Base-by-base conservation (phyloP, 2,888 invertebrate species). In the Lumbricus terrestris region DNA sequence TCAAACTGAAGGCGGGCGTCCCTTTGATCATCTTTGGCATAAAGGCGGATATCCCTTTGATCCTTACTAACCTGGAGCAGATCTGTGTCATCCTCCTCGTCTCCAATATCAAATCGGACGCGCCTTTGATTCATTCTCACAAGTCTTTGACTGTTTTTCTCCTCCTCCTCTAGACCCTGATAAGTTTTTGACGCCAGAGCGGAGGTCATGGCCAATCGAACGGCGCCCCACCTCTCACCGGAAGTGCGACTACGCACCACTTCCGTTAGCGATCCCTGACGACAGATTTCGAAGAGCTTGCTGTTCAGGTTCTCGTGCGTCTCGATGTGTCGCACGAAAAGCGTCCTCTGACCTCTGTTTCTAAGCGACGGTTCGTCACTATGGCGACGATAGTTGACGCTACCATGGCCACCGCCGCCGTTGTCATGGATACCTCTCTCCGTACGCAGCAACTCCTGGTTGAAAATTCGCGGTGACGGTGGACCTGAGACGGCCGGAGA, bases 241-340 rank as follows among this genome's bases (percentile, higher is more conserved):
- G 85, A 85, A 85, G 34, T 35, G 85, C 85, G 85, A 18, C 35
- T 8, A 23, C 35, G 1, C 18, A 13, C n/a, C 20, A 34, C 85
- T 1, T 35, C 85, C 85, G 85, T 35, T 15, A 85, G 35, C 8
- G 85, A 85, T 18, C 85, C 18, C 5, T 85, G 35, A 34, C 89
- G 89, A 69, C 89, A 89, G 69, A 89, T 89, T 2, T 42, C 54
- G 35, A 54, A 69, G 37, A 89, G 89, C 33, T 34, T 89, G 37
- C 42, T 69, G 15, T 54, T 34, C 16, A 89, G 69, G 1, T 89
- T 34, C 37, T 42, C 34, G 33, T 89, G 89, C 0, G 89, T 89
- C 20, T 89, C 89, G 33, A 89, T 89, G 69, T 89, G 89, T 11
- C 89, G 33, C n/a, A 89, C 89, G 33, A 69, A 42, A 20, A 89